Base-by-base conservation (phyloP, 2,113 vertebrate genomes). In the Microcebus jonahi region DNA sequence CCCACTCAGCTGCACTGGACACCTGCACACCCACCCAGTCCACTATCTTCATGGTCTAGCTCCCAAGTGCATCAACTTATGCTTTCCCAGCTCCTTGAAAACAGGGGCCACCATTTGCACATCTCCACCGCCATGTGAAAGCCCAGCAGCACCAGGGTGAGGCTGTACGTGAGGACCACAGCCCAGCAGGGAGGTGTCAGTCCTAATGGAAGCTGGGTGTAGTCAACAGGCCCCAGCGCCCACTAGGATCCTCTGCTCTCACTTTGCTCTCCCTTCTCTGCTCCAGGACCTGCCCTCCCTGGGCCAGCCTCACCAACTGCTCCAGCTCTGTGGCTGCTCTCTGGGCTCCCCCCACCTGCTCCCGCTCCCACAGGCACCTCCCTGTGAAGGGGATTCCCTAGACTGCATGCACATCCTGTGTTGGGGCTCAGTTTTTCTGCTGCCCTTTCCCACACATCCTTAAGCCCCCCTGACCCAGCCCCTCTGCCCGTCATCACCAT, bases 111-210 rank as follows among this genome's bases (percentile, higher is more conserved):
- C 3, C 13, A 39, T 23, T 84, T 8, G 21, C 11, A 2, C 17
- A 6, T 34, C 17, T 57, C 8, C 31, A 9, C 6, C 2, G 48
- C 31, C 17, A 25, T 10, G 18, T 31, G 6, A 18, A 25, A 73
- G 42, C 25, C 59, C 59, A 25, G 1, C 59, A 29, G 59, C 6
- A 4, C 59, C 59, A 63, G 59, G 59, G 59, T 2, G 6, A 5
- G 90, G 17, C 18, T 15, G 8, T 13, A 12, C 5, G 2, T 2
- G 23, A 50, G 6, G 63, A 55, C 0, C 0, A 17, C 2, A 11
- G 23, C 61, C 39, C 11, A 9, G 11, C 57, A 67, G 65, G 67
- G 31, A 31, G 29, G 29, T 20, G 63, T 25, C 63, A 65, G 63
- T 65, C 29, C 27, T 65, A 13, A 65, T 2, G 63, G 63, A 31